These are phyloP conservation scores for Xanthorhoe designata DNA, from an alignment of 2,888 invertebrate genomes.

Conservation along the genomic window DNA sequence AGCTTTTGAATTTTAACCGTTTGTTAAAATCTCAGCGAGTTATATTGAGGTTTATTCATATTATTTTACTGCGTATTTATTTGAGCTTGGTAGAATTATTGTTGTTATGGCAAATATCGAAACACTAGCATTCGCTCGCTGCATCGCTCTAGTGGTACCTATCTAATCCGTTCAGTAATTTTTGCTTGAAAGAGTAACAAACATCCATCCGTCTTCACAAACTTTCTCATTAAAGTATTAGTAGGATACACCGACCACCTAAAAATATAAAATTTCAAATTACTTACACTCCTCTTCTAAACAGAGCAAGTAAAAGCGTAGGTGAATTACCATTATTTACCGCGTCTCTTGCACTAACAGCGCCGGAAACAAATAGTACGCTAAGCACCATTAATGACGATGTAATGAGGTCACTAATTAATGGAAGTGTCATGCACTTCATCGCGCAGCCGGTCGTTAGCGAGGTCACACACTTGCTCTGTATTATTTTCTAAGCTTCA, in stretches of 20 bases:
- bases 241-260: too few relatives aligned
- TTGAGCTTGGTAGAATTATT: not conserved
- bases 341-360: conserved; percentile 10
- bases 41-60: conserved; percentile 11
- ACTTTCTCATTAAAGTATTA: too few relatives aligned
- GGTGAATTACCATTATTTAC: not conserved
- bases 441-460: conserved; percentile 44
- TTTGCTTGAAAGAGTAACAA: too few relatives aligned
- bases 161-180: too few relatives aligned
- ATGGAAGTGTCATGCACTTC: conserved; percentile 50
- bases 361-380: conserved; percentile 41
- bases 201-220: too few relatives aligned
- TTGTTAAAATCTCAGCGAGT: conserved; percentile 38
- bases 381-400: conserved; percentile 36
- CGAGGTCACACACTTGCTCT: conserved; percentile 51
- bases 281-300: too few relatives aligned
- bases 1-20: conserved; percentile 47
- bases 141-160: too few relatives aligned
- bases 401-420: conserved; percentile 59
- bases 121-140: too few relatives aligned
- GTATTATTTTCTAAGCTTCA: conserved; percentile 61
- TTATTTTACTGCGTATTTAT: not conserved
- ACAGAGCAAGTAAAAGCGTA: not conserved
- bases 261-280: too few relatives aligned
- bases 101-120: too few relatives aligned